These are phyloP conservation scores for Hylia prasina DNA, from an alignment of 2,113 vertebrate species.

Conservation along the genomic window DNA sequence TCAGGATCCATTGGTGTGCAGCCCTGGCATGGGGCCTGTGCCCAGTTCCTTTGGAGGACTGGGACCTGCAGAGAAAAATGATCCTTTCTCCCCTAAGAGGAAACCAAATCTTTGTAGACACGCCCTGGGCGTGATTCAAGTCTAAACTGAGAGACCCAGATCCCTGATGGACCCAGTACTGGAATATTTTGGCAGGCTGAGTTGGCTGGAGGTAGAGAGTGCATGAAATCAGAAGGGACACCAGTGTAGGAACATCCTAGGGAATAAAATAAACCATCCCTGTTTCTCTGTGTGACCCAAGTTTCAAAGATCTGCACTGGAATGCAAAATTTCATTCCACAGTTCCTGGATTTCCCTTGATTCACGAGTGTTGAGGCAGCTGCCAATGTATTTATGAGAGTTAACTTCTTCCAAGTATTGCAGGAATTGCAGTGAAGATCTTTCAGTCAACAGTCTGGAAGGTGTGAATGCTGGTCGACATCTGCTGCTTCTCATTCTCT, in stretches of 20 bases:
- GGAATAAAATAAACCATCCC: neutral
- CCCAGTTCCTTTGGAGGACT: neutral
- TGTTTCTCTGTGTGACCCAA: neutral
- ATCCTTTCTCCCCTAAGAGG: neutral
- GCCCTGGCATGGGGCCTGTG: neutral
- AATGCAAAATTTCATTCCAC: neutral
- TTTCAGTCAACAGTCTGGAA: neutral
- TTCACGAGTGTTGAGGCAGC: neutral
- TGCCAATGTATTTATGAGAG: neutral
- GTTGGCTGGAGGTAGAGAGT: neutral
- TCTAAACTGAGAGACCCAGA: neutral
- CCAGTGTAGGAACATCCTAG: fast-evolving
- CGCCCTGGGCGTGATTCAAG: neutral
- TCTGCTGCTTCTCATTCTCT: neutral
- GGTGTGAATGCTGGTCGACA: neutral
- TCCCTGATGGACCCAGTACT: neutral
- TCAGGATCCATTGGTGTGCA: neutral
- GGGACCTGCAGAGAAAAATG: neutral
- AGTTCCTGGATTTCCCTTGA: neutral
- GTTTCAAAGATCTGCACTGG: fast-evolving
- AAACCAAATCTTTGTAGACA: neutral
- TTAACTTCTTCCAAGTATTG: neutral
- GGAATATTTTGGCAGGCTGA: neutral
- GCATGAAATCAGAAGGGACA: neutral
- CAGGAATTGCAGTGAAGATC: neutral